phyloP scores from a whole-genome alignment of 2,797 vertebrate genomes.

The Lepidocolaptes lacrymiger region DNA sequence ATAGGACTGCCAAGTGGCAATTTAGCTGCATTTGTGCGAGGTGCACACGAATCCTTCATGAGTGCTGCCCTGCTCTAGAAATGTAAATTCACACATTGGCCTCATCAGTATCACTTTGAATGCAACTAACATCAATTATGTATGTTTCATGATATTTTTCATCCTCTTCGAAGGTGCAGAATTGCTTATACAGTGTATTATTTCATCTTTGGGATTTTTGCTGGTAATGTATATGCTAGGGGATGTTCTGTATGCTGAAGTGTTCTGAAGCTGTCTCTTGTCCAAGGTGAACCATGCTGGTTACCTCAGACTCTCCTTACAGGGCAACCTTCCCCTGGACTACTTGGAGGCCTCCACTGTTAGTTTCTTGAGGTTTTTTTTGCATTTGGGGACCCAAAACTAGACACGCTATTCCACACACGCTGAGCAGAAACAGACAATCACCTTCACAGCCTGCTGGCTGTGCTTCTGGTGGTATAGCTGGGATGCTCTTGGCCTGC shows the following conservation, averaged over 20 bases:
- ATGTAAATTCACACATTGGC: background rate
- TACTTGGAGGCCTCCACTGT: background rate
- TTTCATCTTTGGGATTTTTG: background rate
- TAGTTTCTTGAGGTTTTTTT: background rate
- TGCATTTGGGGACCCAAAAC: background rate
- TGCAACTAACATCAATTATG: background rate
- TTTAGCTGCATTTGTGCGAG: background rate
- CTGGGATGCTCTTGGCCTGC: background rate
- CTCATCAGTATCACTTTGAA: slow-evolving; percentile 18
- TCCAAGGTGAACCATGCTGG: background rate
- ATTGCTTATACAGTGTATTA: background rate
- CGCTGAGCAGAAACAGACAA: background rate
- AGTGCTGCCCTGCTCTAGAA: background rate
- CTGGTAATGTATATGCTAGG: background rate
- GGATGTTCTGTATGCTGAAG: background rate
- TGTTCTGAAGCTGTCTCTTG: background rate
- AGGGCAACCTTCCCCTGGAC: background rate
- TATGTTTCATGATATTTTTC: background rate
- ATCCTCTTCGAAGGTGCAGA: background rate
- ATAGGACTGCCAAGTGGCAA: background rate
- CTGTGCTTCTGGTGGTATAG: background rate
- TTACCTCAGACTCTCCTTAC: background rate
- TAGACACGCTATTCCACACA: fast-evolving
- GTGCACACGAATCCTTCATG: slow-evolving; percentile 23
- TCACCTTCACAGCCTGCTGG: background rate